Percentiles rank a stretch among this genome's conserved stretches.
These are phyloP conservation scores for Dendrolimus pini DNA, from an alignment of 2,888 invertebrate species.

Conservation along the genomic window DNA sequence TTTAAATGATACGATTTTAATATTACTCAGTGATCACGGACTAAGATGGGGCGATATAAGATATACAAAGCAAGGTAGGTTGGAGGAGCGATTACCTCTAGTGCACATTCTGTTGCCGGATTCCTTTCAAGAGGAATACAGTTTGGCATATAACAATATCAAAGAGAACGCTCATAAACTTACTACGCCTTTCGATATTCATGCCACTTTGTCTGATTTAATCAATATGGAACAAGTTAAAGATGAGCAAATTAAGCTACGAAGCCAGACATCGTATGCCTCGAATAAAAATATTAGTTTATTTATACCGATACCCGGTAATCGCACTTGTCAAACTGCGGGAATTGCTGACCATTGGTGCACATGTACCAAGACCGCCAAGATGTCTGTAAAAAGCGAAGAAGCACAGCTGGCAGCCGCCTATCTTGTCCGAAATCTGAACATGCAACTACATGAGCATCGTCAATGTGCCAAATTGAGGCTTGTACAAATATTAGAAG, in stretches of 20 bases:
- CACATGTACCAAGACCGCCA: constrained; percentile 84
- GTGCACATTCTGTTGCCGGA: constrained; percentile 83
- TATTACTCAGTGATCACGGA: constrained; percentile 93
- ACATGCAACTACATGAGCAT: constrained; percentile 76
- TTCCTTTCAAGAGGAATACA: constrained; percentile 81
- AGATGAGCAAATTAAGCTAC: constrained; percentile 46
- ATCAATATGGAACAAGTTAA: constrained; percentile 66
- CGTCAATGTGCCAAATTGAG: constrained; percentile 80
- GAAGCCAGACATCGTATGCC: constrained; percentile 43
- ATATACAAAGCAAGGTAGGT: constrained; percentile 87
- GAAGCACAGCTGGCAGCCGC: constrained; percentile 76
- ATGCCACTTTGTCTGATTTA: constrained; percentile 86
- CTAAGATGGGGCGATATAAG: constrained; percentile 91
- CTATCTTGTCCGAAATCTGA: constrained; percentile 80
- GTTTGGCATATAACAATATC: constrained; percentile 79
- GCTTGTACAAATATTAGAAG: constrained; percentile 79
- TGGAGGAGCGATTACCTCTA: constrained; percentile 93
- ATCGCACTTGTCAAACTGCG: constrained; percentile 86
- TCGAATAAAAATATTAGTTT: constrained; percentile 82
- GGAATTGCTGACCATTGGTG: constrained; percentile 92
- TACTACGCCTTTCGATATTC: constrained; percentile 89
- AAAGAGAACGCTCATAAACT: constrained; percentile 80
- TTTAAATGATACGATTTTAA: constrained; percentile 80
- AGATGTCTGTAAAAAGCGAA: constrained; percentile 69
- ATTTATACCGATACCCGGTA: constrained; percentile 82